These are phyloP conservation scores for Helleia helle DNA, from an alignment of 2,888 invertebrate genomes.

Conservation along the genomic window DNA sequence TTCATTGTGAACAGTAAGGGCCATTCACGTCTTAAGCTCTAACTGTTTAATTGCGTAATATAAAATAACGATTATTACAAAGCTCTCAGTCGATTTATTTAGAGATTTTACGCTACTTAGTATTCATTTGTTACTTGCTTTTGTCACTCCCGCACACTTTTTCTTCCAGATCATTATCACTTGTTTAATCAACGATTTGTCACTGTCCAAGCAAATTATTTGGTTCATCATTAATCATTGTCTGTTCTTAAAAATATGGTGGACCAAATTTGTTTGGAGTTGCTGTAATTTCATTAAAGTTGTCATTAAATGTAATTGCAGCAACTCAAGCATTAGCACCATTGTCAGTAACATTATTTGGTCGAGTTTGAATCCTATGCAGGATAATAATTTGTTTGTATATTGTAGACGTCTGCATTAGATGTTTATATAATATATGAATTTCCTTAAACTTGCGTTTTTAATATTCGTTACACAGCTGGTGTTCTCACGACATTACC, in stretches of 20 bases:
- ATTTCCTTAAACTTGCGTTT: no score
- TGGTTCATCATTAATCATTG: constrained; percentile 24
- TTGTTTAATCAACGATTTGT: constrained; percentile 67
- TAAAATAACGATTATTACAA: constrained; percentile 5
- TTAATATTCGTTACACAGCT: no score
- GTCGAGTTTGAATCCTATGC: no score
- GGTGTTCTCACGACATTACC: no score
- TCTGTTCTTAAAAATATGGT: neutral
- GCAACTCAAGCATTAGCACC: no score
- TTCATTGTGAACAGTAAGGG: no score
- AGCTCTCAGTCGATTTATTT: constrained; percentile 1
- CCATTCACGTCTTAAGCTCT: neutral
- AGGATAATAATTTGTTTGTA: no score
- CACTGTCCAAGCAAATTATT: constrained; percentile 56
- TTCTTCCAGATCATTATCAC: constrained; percentile 55
- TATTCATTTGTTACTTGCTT: constrained; percentile 47
- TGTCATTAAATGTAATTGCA: no score
- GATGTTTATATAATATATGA: no score
- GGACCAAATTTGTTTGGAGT: neutral
- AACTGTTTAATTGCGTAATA: constrained; percentile 4
- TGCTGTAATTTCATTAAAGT: no score
- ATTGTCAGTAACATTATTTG: no score
- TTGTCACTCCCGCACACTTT: constrained; percentile 32
- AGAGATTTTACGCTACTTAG: constrained; percentile 4
- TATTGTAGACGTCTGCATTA: no score